Evolutionary conservation across 1,140 invertebrate genomes (phyloP).

Genomic region (Hermetia illucens): DNA sequence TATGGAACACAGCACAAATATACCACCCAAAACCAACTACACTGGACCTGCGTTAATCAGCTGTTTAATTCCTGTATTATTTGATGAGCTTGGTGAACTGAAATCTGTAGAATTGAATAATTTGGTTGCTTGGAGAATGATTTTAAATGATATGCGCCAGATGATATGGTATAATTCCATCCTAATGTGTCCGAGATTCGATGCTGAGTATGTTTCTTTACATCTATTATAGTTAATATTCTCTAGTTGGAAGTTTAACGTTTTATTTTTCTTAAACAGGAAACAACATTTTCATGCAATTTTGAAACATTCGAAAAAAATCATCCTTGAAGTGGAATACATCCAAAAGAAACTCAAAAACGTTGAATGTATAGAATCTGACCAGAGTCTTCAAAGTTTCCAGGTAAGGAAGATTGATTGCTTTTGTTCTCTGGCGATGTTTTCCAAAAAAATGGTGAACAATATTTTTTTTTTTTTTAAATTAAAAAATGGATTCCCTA

Average conservation of each 20-base stretch:
- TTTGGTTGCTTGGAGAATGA: conserved; percentile 15
- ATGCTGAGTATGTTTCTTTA: not conserved
- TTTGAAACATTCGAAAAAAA: conserved; percentile 6
- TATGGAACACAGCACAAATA: no score
- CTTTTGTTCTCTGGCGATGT: no score
- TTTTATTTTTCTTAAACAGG: not conserved
- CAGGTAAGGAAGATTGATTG: no score
- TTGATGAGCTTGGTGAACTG: conserved; percentile 5
- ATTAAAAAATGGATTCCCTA: no score
- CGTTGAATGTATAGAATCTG: no score
- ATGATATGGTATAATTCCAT: conserved; percentile 19
- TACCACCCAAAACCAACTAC: no score
- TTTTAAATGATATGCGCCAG: conserved; percentile 14
- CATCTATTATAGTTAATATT: not conserved
- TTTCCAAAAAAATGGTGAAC: no score
- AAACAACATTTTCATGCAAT: not conserved
- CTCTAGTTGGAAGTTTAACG: no score
- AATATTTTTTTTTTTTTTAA: no score
- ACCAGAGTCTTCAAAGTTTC: no score
- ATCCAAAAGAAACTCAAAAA: conserved; percentile 2
- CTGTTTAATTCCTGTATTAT: no score
- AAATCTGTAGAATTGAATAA: conserved; percentile 18
- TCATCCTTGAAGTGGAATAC: conserved; percentile 17
- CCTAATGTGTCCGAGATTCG: conserved; percentile 5
- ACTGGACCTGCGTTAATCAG: no score